Evolutionary conservation across 2,888 invertebrate genomes (phyloP).

Genomic region (Zaprionus bogoriensis): DNA sequence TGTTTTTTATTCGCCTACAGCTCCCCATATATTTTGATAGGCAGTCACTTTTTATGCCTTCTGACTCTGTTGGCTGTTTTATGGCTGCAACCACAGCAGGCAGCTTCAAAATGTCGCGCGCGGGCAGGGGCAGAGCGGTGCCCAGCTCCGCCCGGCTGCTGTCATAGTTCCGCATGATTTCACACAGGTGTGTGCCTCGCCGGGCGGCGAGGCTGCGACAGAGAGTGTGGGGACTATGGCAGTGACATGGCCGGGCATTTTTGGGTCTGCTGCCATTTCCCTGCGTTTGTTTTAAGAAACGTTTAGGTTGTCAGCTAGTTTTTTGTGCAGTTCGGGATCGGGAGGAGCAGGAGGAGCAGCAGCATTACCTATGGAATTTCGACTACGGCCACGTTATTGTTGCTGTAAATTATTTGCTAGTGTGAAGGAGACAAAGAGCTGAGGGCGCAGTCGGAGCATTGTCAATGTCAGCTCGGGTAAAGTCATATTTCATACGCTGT

Average conservation of each 20-base stretch:
- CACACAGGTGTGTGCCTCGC: conserved; percentile 56
- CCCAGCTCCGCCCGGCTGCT: conserved; percentile 48
- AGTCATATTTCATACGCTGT: conserved; percentile 55
- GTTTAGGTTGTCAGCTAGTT: conserved; percentile 73
- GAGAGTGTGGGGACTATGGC: not conserved
- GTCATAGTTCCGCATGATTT: conserved; percentile 71
- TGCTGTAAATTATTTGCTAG: conserved; percentile 42
- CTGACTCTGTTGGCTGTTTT: conserved; percentile 58
- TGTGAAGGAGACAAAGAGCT: conserved; percentile 4
- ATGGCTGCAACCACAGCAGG: conserved; percentile 73
- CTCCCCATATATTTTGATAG: conserved; percentile 70
- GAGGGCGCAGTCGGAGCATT: not conserved
- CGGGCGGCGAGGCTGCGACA: not conserved
- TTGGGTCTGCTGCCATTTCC: conserved; percentile 36
- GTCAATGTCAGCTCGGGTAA: conserved; percentile 51
- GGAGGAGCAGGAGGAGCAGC: not conserved
- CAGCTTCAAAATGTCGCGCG: conserved; percentile 25
- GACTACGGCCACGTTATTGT: conserved; percentile 45
- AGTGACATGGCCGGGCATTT: conserved; percentile 62
- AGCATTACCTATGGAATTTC: conserved; percentile 37
- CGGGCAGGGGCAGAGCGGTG: not conserved
- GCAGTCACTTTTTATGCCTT: conserved; percentile 71
- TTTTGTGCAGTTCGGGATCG: conserved; percentile 47
- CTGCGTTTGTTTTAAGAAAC: conserved; percentile 67
- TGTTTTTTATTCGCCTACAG: conserved; percentile 37